Conservation (phyloP, 2,888 invertebrate genomes). For the Carabus problematicus region DNA sequence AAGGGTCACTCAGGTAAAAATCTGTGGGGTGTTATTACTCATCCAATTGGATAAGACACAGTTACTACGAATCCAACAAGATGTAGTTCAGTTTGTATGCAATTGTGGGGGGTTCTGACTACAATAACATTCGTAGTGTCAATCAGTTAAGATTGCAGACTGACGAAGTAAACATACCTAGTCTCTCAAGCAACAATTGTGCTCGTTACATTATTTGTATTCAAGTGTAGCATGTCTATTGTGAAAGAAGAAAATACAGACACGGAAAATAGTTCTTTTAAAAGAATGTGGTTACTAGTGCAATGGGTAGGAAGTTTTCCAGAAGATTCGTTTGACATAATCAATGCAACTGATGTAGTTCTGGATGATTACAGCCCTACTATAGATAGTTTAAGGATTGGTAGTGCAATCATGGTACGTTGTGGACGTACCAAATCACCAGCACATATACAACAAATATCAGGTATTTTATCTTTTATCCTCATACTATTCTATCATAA, state of each 20-base stretch:
- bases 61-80: constrained; percentile 22
- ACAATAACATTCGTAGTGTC: too few species aligned
- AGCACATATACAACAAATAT: constrained; percentile 24
- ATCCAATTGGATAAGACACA: constrained; percentile 32
- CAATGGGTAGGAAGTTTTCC: constrained; percentile 27
- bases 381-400: constrained; percentile 11
- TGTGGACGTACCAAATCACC: constrained; percentile 32
- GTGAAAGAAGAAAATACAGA: constrained; percentile 11
- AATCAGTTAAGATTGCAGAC: too few species aligned
- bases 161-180: too few species aligned
- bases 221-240: too few species aligned
- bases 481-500: background rate
- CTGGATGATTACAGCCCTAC: background rate
- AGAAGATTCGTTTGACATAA: constrained; percentile 27
- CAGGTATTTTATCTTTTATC: constrained; percentile 21
- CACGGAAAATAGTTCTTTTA: constrained; percentile 6
- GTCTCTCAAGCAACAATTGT: too few species aligned
- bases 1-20: constrained; percentile 32
- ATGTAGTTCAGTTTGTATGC: background rate
- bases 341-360: constrained; percentile 23
- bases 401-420: constrained; percentile 22
- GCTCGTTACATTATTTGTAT: too few species aligned
- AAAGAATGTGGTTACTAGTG: constrained; percentile 20
- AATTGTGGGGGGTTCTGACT: too few species aligned
- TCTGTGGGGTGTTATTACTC: too few species aligned